These are phyloP conservation scores for Anomalospiza imberbis DNA, from an alignment of 2,797 vertebrate genomes.

Conservation along the genomic window DNA sequence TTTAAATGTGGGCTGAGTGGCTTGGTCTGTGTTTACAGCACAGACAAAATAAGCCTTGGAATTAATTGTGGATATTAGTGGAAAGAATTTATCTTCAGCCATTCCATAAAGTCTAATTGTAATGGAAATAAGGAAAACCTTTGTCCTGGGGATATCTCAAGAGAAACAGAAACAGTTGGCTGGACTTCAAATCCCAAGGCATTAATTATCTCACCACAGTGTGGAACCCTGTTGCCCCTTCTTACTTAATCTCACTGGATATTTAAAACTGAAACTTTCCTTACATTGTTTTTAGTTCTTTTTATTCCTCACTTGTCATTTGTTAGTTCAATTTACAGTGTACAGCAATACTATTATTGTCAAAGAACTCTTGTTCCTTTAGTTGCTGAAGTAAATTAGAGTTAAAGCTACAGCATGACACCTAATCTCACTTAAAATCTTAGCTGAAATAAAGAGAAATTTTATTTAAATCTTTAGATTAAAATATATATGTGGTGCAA, in stretches of 20 bases:
- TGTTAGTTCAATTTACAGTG: conserved; percentile 1
- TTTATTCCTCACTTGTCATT: neutral
- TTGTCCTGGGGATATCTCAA: neutral
- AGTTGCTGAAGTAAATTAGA: conserved; percentile 41
- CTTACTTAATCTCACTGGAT: neutral
- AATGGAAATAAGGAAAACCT: neutral
- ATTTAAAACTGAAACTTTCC: neutral
- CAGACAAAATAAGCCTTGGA: neutral
- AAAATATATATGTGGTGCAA: neutral
- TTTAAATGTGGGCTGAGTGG: neutral
- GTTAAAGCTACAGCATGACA: neutral
- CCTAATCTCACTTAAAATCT: neutral
- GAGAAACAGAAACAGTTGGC: neutral
- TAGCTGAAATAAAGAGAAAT: neutral
- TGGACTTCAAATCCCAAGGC: neutral
- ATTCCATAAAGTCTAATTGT: neutral
- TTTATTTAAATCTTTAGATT: conserved; percentile 1
- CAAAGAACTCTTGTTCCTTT: conserved; percentile 9
- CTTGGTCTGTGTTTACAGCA: neutral
- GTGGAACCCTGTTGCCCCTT: neutral
- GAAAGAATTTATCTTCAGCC: neutral
- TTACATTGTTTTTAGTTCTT: neutral
- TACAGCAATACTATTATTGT: neutral
- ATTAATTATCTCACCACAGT: neutral
- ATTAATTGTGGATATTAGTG: neutral